Conservation (phyloP, 2,797 vertebrate genomes). For the Schizothorax lantsangensis region DNA sequence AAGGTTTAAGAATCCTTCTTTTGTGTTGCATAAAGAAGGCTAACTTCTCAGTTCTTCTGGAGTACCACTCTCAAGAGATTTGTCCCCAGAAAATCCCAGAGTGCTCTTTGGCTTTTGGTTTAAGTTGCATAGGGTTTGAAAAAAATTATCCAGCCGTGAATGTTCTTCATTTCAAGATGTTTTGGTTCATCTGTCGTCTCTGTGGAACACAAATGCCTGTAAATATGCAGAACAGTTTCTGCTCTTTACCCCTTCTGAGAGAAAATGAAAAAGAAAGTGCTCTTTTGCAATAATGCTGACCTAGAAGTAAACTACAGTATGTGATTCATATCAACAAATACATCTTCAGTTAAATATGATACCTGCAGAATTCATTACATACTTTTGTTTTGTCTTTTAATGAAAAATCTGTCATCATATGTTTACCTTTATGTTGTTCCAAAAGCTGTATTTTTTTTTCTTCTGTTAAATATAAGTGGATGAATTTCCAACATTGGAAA, state of each 20-base stretch:
- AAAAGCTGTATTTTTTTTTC: background rate
- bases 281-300: constrained; percentile 30
- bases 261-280: background rate
- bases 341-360: background rate
- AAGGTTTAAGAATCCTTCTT: constrained; percentile 14
- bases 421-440: background rate
- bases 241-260: constrained; percentile 1
- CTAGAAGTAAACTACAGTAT: background rate
- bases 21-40: constrained; percentile 24
- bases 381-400: background rate
- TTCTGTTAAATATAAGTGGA: background rate
- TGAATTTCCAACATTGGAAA: background rate
- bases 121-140: constrained; percentile 19
- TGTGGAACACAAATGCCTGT: constrained; percentile 24
- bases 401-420: background rate
- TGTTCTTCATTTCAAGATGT: constrained; percentile 42
- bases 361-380: background rate
- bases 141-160: constrained; percentile 3
- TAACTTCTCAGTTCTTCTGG: constrained; percentile 10
- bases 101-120: constrained; percentile 12
- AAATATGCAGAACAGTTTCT: constrained; percentile 19
- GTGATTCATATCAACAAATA: constrained; percentile 18
- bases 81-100: constrained; percentile 23
- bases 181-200: constrained; percentile 34
- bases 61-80: constrained; percentile 22